Conservation (phyloP, 35 echinoderm and acorn worm species). For the Ptychodera flava region DNA sequence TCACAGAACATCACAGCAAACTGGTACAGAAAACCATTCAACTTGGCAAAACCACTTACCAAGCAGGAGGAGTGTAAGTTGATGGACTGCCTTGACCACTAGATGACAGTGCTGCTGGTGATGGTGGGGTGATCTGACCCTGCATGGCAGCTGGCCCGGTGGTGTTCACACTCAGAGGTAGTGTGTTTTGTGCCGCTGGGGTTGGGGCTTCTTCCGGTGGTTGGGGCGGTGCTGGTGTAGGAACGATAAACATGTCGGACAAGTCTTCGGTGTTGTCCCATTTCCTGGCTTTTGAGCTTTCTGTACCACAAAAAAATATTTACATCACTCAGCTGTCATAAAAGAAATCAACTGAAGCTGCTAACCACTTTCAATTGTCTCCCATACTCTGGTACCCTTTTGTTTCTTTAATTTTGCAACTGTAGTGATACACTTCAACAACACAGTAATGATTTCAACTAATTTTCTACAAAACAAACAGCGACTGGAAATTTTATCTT, state of each 20-base stretch:
- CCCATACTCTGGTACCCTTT: too few relatives aligned
- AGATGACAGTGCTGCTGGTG: too few relatives aligned
- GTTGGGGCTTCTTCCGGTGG: not conserved
- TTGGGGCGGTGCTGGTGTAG: not conserved
- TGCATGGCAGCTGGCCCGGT: not conserved
- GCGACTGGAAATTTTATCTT: too few relatives aligned
- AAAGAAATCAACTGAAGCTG: too few relatives aligned
- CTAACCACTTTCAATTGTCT: too few relatives aligned
- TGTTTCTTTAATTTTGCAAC: too few relatives aligned
- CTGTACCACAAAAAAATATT: not conserved
- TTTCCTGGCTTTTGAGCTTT: slow-evolving; percentile 32
- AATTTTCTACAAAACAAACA: too few relatives aligned
- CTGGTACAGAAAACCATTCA: not conserved
- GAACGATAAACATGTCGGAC: slow-evolving; percentile 30
- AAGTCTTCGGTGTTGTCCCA: slow-evolving; percentile 45
- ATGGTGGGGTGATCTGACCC: not conserved
- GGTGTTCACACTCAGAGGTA: not conserved
- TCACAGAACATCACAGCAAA: not conserved
- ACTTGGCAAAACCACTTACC: slow-evolving; percentile 8
- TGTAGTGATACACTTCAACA: too few relatives aligned
- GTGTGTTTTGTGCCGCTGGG: not conserved
- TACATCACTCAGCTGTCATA: too few relatives aligned
- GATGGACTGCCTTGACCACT: not conserved
- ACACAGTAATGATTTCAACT: too few relatives aligned
- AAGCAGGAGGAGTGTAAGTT: not conserved